Percentiles rank a stretch among this genome's conserved stretches.
Evolutionary conservation across 2,888 invertebrate genomes (phyloP).

Genomic region (Morpho deidamia): DNA sequence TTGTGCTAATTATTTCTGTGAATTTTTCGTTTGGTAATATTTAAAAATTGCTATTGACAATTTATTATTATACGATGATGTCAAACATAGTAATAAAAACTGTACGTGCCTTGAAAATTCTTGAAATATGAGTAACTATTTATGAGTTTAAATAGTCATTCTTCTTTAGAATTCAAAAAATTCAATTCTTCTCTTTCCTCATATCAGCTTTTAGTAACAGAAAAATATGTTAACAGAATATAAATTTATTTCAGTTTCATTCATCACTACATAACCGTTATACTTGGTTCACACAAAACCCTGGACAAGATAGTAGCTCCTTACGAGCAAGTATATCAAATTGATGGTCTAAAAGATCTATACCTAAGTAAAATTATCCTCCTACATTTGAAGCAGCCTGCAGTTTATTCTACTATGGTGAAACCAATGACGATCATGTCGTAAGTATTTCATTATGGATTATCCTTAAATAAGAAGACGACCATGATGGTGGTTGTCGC

Average conservation of each 20-base stretch:
- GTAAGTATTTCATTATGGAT: conserved; percentile 45
- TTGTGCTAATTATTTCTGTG: too few species aligned
- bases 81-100: too few species aligned
- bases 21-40: too few species aligned
- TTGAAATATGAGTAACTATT: too few species aligned
- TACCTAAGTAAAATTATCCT: conserved; percentile 79
- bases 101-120: too few species aligned
- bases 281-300: conserved; percentile 83
- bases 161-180: too few species aligned
- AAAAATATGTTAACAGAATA: not conserved
- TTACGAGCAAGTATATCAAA: conserved; percentile 82
- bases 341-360: conserved; percentile 79
- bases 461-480: not conserved
- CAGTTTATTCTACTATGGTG: conserved; percentile 80
- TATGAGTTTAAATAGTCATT: too few species aligned
- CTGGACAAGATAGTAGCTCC: conserved; percentile 79
- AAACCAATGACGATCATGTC: conserved; percentile 79
- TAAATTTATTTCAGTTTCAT: conserved; percentile 58
- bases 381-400: conserved; percentile 79
- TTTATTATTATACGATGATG: too few species aligned
- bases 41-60: too few species aligned
- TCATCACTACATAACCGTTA: conserved; percentile 78
- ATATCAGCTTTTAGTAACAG: not conserved
- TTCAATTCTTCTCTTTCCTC: too few species aligned
- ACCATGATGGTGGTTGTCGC: not conserved